A percentile compares a stretch with the other conserved stretches of the same genome.
These are phyloP conservation scores for Pachypanchax playfairii DNA, from an alignment of 2,113 vertebrate genomes.

Conservation along the genomic window DNA sequence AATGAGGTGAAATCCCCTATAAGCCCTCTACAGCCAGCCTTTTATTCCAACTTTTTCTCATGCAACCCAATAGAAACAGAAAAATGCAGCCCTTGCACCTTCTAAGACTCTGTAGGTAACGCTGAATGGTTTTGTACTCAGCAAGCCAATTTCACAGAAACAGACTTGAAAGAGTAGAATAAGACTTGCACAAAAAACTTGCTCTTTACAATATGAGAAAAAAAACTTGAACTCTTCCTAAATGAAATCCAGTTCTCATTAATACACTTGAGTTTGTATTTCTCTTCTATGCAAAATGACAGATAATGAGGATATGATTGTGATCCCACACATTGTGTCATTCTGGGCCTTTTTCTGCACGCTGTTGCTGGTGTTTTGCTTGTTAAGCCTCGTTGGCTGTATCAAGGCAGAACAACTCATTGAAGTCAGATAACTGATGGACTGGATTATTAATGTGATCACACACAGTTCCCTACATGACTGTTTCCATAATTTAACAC, in stretches of 20 bases:
- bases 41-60: too few relatives aligned
- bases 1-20: too few relatives aligned
- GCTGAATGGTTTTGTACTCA: neutral
- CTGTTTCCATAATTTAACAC: neutral
- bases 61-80: too few relatives aligned
- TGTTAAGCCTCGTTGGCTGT: neutral
- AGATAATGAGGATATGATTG: conserved; percentile 6
- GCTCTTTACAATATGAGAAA: too few relatives aligned
- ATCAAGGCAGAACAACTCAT: neutral
- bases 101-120: neutral
- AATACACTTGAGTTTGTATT: neutral
- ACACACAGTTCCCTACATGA: neutral
- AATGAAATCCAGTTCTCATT: neutral
- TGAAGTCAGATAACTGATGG: neutral
- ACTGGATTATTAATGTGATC: neutral
- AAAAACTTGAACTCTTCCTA: neutral
- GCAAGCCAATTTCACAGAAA: neutral
- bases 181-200: neutral
- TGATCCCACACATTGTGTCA: conserved; percentile 7
- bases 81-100: neutral
- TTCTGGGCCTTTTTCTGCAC: conserved; percentile 6
- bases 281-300: neutral
- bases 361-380: neutral
- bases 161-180: neutral
- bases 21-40: too few relatives aligned